Evolutionary conservation across 1,140 invertebrate genomes (phyloP), one percentile per base, ranked within the genome.

Genomic region (Danaus plexippus): DNA sequence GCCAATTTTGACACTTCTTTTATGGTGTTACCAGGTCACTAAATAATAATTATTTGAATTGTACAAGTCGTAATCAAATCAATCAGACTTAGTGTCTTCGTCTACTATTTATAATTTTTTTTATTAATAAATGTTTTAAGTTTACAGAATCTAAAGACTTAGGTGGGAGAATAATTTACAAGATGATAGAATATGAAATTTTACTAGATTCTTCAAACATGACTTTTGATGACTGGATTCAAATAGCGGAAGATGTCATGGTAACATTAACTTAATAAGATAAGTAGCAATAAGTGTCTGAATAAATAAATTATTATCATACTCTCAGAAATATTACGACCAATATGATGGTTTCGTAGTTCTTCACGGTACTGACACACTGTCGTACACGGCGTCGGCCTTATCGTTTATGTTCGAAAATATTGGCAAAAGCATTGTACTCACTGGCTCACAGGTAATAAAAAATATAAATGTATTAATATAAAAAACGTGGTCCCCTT

Each of bases 351-450:
- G 97, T 0, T 99, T 99, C 76, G 95, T 99, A 0, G 90, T 99
- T 6, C 89, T 99, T 0, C 98, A 99, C 75, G 97, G 98, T 11
- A 99, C 98, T 0, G 98, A 99, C 80, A 99, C 98, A 0, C 88
- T 99, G 56, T 92, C 95, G 1, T 99, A 98, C 75, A 98, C 97
- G 0, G 96, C 98, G 0, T 97, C 97, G 3, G 97, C 96, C 0
- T 80, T 99, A 0, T 98, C 97, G 1, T 99, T 98, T 73, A 99
- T 99, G 95, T 89, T 99, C 73, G 96, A 99, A 78, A 94, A 97
- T 68, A 90, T 99, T 0, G 95, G 96, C n/a, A 99, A 99, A 88
- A 92, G 94, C 5, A 93, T 99, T 8, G 92, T 99, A n/a, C 88
- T 99, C 11, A 99, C 98, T 9, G 98, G 98, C 22, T 94, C 95